Evolutionary conservation across 2,113 vertebrate genomes (phyloP).

Genomic region (Paracyprichromis sp.): DNA sequence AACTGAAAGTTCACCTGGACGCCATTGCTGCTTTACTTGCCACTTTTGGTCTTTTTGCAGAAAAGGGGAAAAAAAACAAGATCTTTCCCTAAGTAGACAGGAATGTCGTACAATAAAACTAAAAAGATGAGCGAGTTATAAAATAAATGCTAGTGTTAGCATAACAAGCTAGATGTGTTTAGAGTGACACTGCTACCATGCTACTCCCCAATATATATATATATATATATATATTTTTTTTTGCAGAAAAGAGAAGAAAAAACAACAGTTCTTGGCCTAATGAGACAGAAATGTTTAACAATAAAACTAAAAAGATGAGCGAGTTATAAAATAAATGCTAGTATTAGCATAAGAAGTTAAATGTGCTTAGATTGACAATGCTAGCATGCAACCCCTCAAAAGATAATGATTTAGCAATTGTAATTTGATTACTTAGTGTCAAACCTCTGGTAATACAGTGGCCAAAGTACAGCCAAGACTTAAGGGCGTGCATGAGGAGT

Average conservation of each 20-base stretch:
- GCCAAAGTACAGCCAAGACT: background rate
- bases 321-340: background rate
- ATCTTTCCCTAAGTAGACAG: background rate
- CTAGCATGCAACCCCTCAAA: background rate
- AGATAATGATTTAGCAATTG: background rate
- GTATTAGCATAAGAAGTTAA: background rate
- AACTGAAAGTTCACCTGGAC: constrained; percentile 1
- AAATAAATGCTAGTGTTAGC: background rate
- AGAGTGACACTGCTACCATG: background rate
- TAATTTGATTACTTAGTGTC: background rate
- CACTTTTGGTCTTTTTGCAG: background rate
- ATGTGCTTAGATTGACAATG: background rate
- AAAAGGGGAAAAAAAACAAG: background rate
- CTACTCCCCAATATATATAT: background rate
- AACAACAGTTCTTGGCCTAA: background rate
- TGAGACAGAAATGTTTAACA: background rate
- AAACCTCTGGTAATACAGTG: background rate
- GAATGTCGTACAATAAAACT: background rate
- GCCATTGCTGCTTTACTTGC: background rate
- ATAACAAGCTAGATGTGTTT: background rate
- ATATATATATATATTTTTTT: too few species aligned
- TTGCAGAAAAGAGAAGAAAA: too few species aligned
- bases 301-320: background rate
- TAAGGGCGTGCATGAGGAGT: background rate
- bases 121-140: background rate